Conservation (phyloP, 2,888 invertebrate genomes). For the Eretmocerus hayati region DNA sequence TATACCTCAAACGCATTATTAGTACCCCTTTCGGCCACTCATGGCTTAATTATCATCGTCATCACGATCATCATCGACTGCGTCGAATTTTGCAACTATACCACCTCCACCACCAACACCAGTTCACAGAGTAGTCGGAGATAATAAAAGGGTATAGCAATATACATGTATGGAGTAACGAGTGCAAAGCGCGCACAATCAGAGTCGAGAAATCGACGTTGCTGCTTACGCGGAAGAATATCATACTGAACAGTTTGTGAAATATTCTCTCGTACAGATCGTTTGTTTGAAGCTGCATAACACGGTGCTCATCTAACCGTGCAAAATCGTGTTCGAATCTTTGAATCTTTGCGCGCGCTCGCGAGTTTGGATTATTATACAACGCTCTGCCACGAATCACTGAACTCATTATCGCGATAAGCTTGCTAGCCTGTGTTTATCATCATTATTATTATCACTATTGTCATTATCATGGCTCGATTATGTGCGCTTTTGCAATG, state of each 20-base stretch:
- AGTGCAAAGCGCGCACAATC: neutral
- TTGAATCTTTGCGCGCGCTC: neutral
- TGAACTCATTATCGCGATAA: conserved; percentile 42
- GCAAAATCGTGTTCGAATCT: too few species aligned
- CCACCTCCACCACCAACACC: conserved; percentile 1
- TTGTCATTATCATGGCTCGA: too few species aligned
- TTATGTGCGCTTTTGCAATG: too few species aligned
- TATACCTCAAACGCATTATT: conserved; percentile 15
- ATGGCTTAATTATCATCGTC: neutral
- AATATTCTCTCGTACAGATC: too few species aligned
- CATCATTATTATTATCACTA: conserved; percentile 32
- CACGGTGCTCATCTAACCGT: too few species aligned
- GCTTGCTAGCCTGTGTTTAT: conserved; percentile 30
- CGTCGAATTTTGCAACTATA: neutral
- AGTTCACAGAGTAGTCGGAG: conserved; percentile 4
- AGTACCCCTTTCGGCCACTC: conserved; percentile 2
- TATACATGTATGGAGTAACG: neutral
- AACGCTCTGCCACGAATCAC: conserved; percentile 28
- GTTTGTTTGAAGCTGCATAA: too few species aligned
- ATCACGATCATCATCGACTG: conserved; percentile 12
- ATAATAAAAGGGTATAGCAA: neutral
- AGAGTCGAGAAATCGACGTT: neutral
- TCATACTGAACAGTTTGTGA: neutral
- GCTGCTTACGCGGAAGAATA: neutral
- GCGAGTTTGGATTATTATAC: conserved; percentile 5